A percentile compares a stretch with the other conserved stretches of the same genome.
phyloP scores from a whole-genome alignment of 2,113 vertebrate genomes.

The Larimichthys crocea region DNA sequence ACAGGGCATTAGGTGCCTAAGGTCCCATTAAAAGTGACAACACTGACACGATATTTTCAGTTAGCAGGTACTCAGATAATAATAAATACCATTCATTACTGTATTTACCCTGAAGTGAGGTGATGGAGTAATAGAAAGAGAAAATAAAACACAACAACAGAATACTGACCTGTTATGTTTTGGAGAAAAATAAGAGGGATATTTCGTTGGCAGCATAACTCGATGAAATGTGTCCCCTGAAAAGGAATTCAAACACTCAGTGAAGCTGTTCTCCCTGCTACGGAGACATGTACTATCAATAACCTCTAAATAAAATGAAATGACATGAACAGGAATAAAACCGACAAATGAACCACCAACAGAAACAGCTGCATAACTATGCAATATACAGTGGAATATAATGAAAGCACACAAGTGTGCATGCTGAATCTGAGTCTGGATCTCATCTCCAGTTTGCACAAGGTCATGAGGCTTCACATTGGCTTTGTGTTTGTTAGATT shows the following conservation, averaged over 20 bases:
- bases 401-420: not conserved
- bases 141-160: not conserved
- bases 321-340: conserved; percentile 10
- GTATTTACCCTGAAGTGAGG: not conserved
- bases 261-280: not conserved
- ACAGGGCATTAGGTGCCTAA: not conserved
- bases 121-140: not conserved
- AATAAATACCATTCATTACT: not conserved
- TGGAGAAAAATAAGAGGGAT: conserved; percentile 97
- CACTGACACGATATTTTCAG: not conserved
- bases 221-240: conserved; percentile 95
- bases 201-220: conserved; percentile 96
- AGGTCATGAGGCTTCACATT: conserved; percentile 1
- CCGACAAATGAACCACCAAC: conserved; percentile 14
- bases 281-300: not conserved
- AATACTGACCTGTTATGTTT: conserved; percentile 93
- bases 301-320: conserved; percentile 8
- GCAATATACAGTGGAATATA: not conserved
- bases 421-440: no score
- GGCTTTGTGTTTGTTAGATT: conserved; percentile 32
- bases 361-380: not conserved
- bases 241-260: conserved; percentile 61
- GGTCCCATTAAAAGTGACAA: not conserved
- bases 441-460: no score
- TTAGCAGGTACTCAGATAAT: not conserved